Evolutionary conservation across 37 sponge, comb jelly and placozoan genomes (phyloP).

Genomic region (Mnemiopsis leidyi): DNA sequence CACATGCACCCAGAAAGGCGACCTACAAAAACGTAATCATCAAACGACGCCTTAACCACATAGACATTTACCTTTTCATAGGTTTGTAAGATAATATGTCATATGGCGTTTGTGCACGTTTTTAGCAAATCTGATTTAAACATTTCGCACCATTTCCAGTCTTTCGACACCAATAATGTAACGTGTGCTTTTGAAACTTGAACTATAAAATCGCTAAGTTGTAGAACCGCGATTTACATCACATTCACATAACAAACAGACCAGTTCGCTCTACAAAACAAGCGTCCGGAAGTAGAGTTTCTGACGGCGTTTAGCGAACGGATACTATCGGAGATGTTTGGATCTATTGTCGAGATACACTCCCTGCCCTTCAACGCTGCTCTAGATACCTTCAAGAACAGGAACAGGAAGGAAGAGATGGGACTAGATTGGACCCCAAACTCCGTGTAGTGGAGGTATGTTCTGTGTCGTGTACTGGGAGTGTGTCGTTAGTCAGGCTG

Average conservation of each 20-base stretch:
- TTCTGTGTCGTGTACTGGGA: neutral
- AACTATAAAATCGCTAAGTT: too few relatives aligned
- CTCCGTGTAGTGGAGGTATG: slow-evolving; percentile 11
- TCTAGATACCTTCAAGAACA: slow-evolving; percentile 9
- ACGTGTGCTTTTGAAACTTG: too few relatives aligned
- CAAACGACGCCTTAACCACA: slow-evolving; percentile 54
- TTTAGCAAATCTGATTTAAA: too few relatives aligned
- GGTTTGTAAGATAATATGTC: too few relatives aligned
- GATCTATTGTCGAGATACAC: neutral
- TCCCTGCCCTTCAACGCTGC: neutral
- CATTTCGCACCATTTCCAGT: too few relatives aligned
- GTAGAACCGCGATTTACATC: too few relatives aligned
- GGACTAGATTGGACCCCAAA: slow-evolving; percentile 27
- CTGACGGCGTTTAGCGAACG: neutral
- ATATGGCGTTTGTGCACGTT: too few relatives aligned
- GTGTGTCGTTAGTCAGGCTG: neutral
- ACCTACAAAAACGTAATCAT: neutral
- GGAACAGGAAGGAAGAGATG: slow-evolving; percentile 44
- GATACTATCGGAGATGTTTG: slow-evolving; percentile 62
- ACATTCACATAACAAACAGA: too few relatives aligned
- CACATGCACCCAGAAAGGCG: neutral
- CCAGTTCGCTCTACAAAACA: neutral
- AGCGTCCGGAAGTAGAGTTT: neutral
- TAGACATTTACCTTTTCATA: slow-evolving; percentile 31
- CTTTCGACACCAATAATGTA: too few relatives aligned